Evolutionary conservation across 1,140 invertebrate genomes (phyloP).

Genomic region (Dendroctonus valens): DNA sequence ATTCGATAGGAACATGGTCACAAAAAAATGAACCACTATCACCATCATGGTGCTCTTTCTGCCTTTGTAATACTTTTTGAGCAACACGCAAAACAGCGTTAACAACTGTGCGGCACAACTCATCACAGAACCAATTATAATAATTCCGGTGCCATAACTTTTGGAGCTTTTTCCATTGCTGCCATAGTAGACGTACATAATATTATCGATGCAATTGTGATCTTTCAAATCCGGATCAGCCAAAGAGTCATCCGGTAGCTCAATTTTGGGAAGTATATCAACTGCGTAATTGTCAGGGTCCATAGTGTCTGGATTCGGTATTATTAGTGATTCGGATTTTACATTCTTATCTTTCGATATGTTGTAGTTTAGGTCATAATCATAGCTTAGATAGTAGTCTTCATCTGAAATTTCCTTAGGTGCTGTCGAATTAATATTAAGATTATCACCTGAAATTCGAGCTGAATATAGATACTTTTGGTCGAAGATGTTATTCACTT

Average conservation of each 20-base stretch:
- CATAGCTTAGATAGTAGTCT: slow-evolving; percentile 39
- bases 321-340: slow-evolving; percentile 44
- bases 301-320: slow-evolving; percentile 45
- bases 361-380: slow-evolving; percentile 47
- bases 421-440: background rate
- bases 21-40: slow-evolving; percentile 48
- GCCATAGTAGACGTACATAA: slow-evolving; percentile 61
- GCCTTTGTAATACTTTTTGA: slow-evolving; percentile 45
- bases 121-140: slow-evolving; percentile 47
- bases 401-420: slow-evolving; percentile 9
- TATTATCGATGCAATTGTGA: slow-evolving; percentile 57
- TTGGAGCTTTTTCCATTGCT: slow-evolving; percentile 45
- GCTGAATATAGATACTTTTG: background rate
- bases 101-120: slow-evolving; percentile 49
- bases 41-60: slow-evolving; percentile 43
- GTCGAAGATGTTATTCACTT: background rate
- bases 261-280: slow-evolving; percentile 46
- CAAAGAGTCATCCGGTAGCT: slow-evolving; percentile 47
- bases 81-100: slow-evolving; percentile 47
- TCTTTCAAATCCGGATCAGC: slow-evolving; percentile 52
- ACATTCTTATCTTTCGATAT: slow-evolving; percentile 3
- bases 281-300: slow-evolving; percentile 41
- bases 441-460: background rate
- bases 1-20: slow-evolving; percentile 48
- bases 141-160: slow-evolving; percentile 49